These are phyloP conservation scores for Parus major DNA, from an alignment of 2,113 vertebrate genomes.

Conservation along the genomic window DNA sequence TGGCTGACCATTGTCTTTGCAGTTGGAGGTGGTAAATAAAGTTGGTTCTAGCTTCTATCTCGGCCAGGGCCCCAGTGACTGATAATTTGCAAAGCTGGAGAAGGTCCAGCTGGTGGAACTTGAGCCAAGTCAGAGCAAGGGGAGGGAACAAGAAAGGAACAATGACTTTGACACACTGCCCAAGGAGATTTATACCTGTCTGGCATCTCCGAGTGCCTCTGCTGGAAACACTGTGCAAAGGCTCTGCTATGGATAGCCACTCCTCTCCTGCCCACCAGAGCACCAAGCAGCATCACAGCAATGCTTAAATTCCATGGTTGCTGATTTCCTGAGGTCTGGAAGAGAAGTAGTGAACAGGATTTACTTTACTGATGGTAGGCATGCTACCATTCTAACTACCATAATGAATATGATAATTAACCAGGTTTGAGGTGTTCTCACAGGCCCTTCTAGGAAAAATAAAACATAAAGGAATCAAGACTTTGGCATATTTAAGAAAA, in stretches of 20 bases:
- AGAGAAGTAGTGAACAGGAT: background rate
- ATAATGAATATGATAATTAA: background rate
- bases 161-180: background rate
- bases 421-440: background rate
- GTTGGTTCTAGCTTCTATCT: background rate
- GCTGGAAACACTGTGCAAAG: background rate
- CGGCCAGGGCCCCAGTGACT: background rate
- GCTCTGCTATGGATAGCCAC: background rate
- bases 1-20: background rate
- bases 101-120: background rate
- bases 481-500: background rate
- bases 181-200: background rate
- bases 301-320: background rate
- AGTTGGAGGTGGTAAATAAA: background rate
- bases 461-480: background rate
- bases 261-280: background rate
- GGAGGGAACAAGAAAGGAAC: background rate
- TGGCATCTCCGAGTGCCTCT: background rate
- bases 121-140: background rate
- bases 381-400: background rate
- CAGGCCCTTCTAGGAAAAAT: background rate
- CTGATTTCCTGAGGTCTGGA: background rate
- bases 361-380: background rate
- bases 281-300: background rate
- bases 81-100: background rate